Conservation (phyloP, 2,888 invertebrate species). For the Criorhina ranunculi region DNA sequence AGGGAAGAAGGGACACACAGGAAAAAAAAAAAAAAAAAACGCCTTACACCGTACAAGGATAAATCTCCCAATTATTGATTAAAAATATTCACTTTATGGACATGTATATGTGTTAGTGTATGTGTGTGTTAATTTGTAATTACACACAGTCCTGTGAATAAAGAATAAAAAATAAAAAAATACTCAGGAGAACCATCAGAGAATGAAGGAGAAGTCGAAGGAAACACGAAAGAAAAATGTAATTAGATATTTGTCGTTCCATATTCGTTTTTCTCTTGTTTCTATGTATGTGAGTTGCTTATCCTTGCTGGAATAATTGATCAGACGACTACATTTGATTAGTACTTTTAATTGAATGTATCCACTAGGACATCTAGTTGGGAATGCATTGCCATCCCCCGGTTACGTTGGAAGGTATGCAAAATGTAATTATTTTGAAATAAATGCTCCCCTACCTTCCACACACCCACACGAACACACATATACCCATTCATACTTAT, state of each 20-base stretch:
- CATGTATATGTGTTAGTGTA: conserved; percentile 1
- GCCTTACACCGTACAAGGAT: conserved; percentile 27
- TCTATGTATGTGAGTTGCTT: neutral
- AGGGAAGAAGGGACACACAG: no score
- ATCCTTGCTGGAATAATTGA: conserved; percentile 41
- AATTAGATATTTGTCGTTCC: conserved; percentile 33
- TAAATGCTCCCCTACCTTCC: conserved; percentile 29
- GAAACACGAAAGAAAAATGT: conserved; percentile 29
- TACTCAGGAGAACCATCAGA: conserved; percentile 1
- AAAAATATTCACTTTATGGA: conserved; percentile 50
- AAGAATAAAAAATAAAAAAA: conserved; percentile 1
- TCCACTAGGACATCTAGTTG: conserved; percentile 32
- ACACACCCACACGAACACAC: neutral
- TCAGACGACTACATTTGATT: conserved; percentile 47
- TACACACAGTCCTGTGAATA: conserved; percentile 48
- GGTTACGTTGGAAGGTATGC: conserved; percentile 5
- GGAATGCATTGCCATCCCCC: neutral
- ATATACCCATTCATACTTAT: neutral
- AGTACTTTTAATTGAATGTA: conserved; percentile 48
- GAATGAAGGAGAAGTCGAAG: conserved; percentile 12
- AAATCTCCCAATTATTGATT: conserved; percentile 75
- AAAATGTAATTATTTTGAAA: conserved; percentile 63
- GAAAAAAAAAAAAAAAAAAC: conserved; percentile 5
- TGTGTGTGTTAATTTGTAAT: conserved; percentile 70
- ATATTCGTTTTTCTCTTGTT: neutral